These are phyloP conservation scores for Tuta absoluta DNA, from an alignment of 2,888 invertebrate species.

Conservation along the genomic window DNA sequence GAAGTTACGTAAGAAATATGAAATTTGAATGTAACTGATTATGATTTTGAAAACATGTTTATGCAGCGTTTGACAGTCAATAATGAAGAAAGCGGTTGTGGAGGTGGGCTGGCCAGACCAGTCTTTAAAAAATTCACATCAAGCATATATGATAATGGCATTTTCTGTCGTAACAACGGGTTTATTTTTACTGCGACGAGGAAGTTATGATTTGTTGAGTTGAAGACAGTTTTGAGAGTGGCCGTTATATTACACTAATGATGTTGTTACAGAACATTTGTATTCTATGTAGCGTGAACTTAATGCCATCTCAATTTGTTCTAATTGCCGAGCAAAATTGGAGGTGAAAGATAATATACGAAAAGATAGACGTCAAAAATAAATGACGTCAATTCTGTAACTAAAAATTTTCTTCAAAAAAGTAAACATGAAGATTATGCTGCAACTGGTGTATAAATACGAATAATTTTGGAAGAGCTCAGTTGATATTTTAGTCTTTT, in stretches of 20 bases:
- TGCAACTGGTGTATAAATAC: slow-evolving; percentile 1
- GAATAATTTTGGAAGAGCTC: background rate
- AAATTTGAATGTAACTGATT: background rate
- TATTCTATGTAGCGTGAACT: slow-evolving; percentile 51
- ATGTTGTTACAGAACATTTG: slow-evolving; percentile 53
- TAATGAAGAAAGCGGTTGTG: background rate
- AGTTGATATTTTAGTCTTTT: slow-evolving; percentile 5
- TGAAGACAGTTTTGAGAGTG: slow-evolving; percentile 16
- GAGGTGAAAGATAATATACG: slow-evolving; percentile 32
- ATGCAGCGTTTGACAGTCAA: background rate
- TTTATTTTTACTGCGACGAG: slow-evolving; percentile 18
- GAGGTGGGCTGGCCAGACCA: background rate
- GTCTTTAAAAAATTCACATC: slow-evolving; percentile 13
- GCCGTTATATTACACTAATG: slow-evolving; percentile 41
- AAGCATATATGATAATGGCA: slow-evolving; percentile 9
- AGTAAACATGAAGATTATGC: slow-evolving; percentile 15
- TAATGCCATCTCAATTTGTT: slow-evolving; percentile 43
- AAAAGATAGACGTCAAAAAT: slow-evolving; percentile 30
- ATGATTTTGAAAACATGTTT: background rate
- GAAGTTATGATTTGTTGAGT: slow-evolving; percentile 16
- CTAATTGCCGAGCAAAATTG: slow-evolving; percentile 38
- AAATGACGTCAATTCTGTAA: slow-evolving; percentile 24
- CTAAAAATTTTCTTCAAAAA: slow-evolving; percentile 12
- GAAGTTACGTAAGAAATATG: background rate
- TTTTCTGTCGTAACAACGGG: slow-evolving; percentile 10